Evolutionary conservation across 2,113 vertebrate species (phyloP), one percentile per base, ranked within the genome.

Genomic region (Sinosuthora webbiana): DNA sequence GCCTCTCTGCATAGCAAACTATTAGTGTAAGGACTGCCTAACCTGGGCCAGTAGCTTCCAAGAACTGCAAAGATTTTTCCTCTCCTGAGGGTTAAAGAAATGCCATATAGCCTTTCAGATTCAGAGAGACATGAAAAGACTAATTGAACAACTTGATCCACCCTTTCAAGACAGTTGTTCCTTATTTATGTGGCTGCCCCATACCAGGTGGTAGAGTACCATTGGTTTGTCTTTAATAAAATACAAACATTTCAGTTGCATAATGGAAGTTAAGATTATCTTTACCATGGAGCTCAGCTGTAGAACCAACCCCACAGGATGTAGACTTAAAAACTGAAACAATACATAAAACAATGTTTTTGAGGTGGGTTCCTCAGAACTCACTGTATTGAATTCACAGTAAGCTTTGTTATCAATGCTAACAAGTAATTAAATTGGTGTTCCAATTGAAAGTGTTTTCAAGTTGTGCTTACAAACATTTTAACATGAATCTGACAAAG

Each of bases 1-100:
- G 25, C 49, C 18, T 91, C 41, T 92, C 55, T 70, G 25, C 28
- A 10, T 73, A 63, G 70, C 6, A 8, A 87, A 75, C 31, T 83
- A 33, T 25, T 50, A 76, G 33, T 4, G 3, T 45, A 57, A 83
- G 39, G 57, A 49, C 77, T 89, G 28, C 52, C 85, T 85, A 94
- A 57, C 57, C 68, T 71, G 62, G 22, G 57, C 67, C 56, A 77
- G 62, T 37, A 88, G 59, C 53, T 87, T 94, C 83, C 69, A 94
- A 89, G 69, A 95, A 94, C 80, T 74, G 53, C 63, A 45, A 95
- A 83, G 47, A 68, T 83, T 92, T 90, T 88, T 88, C 50, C 64
- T 60, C 63, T 90, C 68, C 35, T 3, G 0, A 59, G 35, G 55
- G 71, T 74, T 62, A 90, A 92, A 73, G 45, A 85, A 93, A 65